A percentile compares a stretch with the other conserved stretches of the same genome.
Conservation (phyloP, 2,888 invertebrate species). For the Pandemis cinnamomeana region DNA sequence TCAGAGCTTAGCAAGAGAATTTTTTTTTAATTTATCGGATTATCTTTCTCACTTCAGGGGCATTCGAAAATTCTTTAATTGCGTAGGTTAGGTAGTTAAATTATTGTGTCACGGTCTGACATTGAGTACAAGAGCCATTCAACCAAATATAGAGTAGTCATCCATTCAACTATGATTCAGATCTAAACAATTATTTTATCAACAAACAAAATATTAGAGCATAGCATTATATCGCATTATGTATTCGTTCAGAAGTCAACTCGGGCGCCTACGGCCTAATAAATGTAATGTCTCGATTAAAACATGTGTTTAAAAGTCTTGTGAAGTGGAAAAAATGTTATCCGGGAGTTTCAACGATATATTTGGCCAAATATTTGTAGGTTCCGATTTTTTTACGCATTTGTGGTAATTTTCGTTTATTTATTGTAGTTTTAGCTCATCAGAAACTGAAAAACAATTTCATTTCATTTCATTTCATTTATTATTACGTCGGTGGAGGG, state of each 20-base stretch:
- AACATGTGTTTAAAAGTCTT: background rate
- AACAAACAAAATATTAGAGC: constrained; percentile 3
- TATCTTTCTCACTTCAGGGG: too few relatives aligned
- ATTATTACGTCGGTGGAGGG: too few relatives aligned
- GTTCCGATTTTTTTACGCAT: background rate
- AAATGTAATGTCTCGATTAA: background rate
- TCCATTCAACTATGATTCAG: constrained; percentile 1
- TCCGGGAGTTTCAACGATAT: background rate
- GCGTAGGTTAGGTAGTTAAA: background rate
- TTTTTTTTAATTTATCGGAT: too few relatives aligned
- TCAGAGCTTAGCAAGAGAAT: too few relatives aligned
- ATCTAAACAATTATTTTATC: constrained; percentile 4
- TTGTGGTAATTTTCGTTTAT: background rate
- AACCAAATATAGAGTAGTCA: background rate
- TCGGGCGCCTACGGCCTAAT: background rate
- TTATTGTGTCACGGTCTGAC: background rate
- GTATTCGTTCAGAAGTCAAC: background rate
- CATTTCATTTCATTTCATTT: too few relatives aligned
- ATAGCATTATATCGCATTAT: background rate
- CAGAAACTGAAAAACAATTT: too few relatives aligned
- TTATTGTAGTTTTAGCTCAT: background rate
- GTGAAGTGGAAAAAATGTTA: constrained; percentile 9
- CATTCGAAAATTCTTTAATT: background rate
- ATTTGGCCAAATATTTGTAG: constrained; percentile 8
- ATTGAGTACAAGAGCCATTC: constrained; percentile 71